Evolutionary conservation across 2,797 vertebrate species (phyloP), one percentile per base, ranked within the genome.

Genomic region (Anguilla anguilla): DNA sequence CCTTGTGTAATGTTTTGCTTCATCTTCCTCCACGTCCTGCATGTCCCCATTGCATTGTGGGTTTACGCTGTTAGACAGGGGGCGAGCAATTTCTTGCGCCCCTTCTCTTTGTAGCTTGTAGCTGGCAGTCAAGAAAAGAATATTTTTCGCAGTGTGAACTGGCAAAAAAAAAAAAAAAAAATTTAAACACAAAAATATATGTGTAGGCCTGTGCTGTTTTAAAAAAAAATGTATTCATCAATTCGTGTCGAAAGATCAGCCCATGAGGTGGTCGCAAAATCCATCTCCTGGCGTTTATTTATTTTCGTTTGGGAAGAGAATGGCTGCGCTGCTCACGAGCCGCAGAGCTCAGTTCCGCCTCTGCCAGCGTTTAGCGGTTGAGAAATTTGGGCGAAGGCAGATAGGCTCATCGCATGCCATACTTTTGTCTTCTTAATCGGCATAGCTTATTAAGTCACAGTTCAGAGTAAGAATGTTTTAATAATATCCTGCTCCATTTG

Each of bases 371-470:
- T 93, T 91, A 89, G 91, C 93, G 87, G 94, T 90, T 92, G 91
- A 89, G 87, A 92, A 93, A 86, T 93, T 92, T 92, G 92, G 93
- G 94, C 89, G 77, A 87, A 92, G 92, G 91, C 91, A 90, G 93
- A 94, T 91, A 92, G 91, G 92, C 92, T 90, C 92, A 93, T 94
- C 94, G 92, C 93, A 89, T 87, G 94, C 91, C 91, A 89, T 87
- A 92, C 94, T 95, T 94, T 95, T 96, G 94, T 96, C 95, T 93
- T 90, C 91, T 86, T 95, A 95, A 95, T 94, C 94, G 92, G 93
- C 95, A 92, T 95, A 88, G 91, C 94, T 94, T 94, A 96, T 95
- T 95, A 96, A 96, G 95, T 95, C 95, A 95, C 92, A 94, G 92
- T 94, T 95, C 93, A 93, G 89, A 89, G 91, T 90, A 91, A 91